These are phyloP conservation scores for Oreocharis arfaki DNA, from an alignment of 2,113 vertebrate genomes.

Conservation along the genomic window DNA sequence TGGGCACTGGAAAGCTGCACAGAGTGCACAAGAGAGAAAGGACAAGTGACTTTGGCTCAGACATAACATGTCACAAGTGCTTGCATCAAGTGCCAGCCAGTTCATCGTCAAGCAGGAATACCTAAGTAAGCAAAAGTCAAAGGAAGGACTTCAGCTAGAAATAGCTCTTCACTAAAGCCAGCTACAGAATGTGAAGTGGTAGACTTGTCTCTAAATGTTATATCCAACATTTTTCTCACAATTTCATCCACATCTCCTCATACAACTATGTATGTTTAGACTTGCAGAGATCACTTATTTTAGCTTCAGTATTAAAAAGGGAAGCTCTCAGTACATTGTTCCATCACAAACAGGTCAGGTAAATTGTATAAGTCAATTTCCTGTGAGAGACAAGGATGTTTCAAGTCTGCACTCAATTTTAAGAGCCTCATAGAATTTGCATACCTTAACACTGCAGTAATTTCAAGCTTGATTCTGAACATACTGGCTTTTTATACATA, in stretches of 20 bases:
- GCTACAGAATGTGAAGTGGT: neutral
- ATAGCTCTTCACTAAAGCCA: constrained; percentile 55
- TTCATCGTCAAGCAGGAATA: constrained; percentile 56
- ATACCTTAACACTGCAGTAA: neutral
- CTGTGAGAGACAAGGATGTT: accelerated
- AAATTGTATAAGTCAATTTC: neutral
- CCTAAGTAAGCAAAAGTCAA: constrained; percentile 68
- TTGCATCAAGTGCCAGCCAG: constrained; percentile 14
- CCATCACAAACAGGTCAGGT: neutral
- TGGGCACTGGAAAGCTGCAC: neutral
- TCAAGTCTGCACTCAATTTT: neutral
- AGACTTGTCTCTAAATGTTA: neutral
- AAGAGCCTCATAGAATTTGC: neutral
- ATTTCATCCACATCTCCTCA: neutral
- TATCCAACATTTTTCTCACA: neutral
- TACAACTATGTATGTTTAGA: neutral
- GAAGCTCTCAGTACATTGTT: neutral
- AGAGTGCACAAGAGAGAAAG: neutral
- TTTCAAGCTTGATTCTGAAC: neutral
- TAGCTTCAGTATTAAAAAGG: neutral
- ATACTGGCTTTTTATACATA: neutral
- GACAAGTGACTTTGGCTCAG: constrained; percentile 41
- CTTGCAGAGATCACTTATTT: neutral
- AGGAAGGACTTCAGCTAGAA: constrained; percentile 59
- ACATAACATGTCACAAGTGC: constrained; percentile 53